Conservation (phyloP, 2,113 vertebrate genomes). For the Dicaeum eximium region DNA sequence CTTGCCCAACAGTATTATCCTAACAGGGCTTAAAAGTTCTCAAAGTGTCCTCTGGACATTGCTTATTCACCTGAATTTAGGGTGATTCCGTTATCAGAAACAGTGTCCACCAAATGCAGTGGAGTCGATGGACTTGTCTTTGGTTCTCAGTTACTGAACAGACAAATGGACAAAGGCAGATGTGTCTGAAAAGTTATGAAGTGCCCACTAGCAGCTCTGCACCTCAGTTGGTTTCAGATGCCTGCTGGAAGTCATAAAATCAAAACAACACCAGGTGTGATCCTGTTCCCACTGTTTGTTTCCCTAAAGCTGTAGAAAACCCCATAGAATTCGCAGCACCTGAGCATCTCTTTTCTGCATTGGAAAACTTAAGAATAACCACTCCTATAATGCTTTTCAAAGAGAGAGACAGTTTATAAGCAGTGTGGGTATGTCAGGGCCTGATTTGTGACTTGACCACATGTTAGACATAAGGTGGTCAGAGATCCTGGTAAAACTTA, state of each 20-base stretch:
- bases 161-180: background rate
- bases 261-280: background rate
- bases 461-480: background rate
- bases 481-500: background rate
- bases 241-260: background rate
- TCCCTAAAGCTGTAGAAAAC: background rate
- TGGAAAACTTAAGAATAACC: background rate
- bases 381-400: background rate
- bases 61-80: background rate
- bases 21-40: background rate
- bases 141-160: background rate
- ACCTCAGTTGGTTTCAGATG: background rate
- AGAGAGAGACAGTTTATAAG: background rate
- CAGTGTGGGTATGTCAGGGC: accelerated
- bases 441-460: background rate
- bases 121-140: accelerated
- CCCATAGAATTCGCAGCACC: background rate
- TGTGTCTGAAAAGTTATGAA: background rate
- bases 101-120: background rate
- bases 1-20: background rate
- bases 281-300: background rate
- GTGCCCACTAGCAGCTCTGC: background rate
- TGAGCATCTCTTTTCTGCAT: background rate
- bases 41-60: background rate
- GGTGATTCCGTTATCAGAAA: background rate